Evolutionary conservation across 2,113 vertebrate species (phyloP).

Genomic region (Grantiella picta): DNA sequence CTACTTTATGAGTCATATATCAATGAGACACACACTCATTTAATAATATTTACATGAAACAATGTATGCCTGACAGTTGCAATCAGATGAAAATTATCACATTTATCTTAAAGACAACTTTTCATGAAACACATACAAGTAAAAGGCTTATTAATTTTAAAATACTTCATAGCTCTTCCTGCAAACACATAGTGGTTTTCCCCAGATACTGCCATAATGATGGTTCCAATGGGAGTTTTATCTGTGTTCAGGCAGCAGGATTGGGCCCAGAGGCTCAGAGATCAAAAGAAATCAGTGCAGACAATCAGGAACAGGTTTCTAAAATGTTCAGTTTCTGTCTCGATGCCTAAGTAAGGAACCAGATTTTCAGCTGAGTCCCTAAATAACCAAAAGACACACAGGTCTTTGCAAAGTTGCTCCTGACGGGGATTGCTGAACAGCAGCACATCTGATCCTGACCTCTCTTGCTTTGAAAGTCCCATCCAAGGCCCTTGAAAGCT

Average conservation of each 20-base stretch:
- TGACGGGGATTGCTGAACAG: neutral
- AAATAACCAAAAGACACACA: neutral
- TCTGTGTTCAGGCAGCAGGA: neutral
- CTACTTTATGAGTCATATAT: conserved; percentile 24
- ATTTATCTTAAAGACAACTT: conserved; percentile 49
- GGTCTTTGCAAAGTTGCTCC: neutral
- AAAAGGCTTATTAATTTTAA: conserved; percentile 23
- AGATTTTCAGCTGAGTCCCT: neutral
- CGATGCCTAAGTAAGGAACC: neutral
- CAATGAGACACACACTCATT: neutral
- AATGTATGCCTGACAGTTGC: conserved; percentile 7
- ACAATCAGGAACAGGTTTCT: conserved; percentile 6
- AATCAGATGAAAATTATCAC: conserved; percentile 39
- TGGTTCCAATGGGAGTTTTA: neutral
- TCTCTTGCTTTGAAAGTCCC: neutral
- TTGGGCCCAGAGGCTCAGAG: neutral
- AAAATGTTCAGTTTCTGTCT: neutral
- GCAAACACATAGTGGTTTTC: neutral
- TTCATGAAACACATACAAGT: conserved; percentile 45
- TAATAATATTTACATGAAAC: conserved; percentile 19
- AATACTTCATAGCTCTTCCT: conserved; percentile 42
- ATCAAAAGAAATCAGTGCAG: conserved; percentile 12
- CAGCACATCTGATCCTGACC: neutral
- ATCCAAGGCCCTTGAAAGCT: neutral
- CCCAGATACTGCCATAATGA: neutral